These are phyloP conservation scores for Alloplasta piceator DNA, from an alignment of 2,888 invertebrate genomes.

Conservation along the genomic window DNA sequence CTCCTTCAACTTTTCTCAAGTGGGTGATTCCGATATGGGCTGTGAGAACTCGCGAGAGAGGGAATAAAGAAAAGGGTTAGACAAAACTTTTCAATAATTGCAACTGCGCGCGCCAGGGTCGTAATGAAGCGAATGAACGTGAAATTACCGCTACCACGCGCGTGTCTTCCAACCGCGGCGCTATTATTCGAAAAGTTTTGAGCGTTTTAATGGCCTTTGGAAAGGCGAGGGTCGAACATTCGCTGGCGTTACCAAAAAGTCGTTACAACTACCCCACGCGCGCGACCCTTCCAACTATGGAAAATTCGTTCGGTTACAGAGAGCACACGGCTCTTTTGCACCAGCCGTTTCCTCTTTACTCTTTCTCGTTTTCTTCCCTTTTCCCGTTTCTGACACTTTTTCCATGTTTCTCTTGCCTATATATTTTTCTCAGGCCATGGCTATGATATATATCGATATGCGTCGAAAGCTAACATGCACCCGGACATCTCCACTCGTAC, in stretches of 20 bases:
- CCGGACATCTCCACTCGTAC: slow-evolving; percentile 63
- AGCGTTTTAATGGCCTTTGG: slow-evolving; percentile 77
- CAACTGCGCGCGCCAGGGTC: slow-evolving; percentile 67
- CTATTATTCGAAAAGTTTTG: slow-evolving; percentile 79
- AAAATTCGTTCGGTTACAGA: slow-evolving; percentile 35
- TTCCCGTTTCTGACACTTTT: slow-evolving; percentile 37
- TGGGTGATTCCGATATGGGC: slow-evolving; percentile 40
- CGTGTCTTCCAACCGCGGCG: slow-evolving; percentile 61
- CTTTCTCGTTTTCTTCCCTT: slow-evolving; percentile 34
- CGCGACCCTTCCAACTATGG: slow-evolving; percentile 40
- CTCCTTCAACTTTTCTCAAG: neutral
- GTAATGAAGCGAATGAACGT: slow-evolving; percentile 77
- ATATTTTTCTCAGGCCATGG: slow-evolving; percentile 58
- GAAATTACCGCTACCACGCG: slow-evolving; percentile 78
- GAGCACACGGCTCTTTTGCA: neutral
- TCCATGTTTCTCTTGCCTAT: slow-evolving; percentile 48
- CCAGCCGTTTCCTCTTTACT: slow-evolving; percentile 35
- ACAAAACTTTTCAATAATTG: slow-evolving; percentile 79
- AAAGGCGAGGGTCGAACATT: slow-evolving; percentile 68
- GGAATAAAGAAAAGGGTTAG: slow-evolving; percentile 61
- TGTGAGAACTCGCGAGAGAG: slow-evolving; percentile 47
- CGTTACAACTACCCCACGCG: slow-evolving; percentile 75
- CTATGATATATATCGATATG: neutral
- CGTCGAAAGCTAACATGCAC: too few relatives aligned
- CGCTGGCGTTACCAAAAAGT: slow-evolving; percentile 74